These are phyloP conservation scores for Drosophila greeni DNA, from an alignment of 2,888 invertebrate species.

Conservation along the genomic window DNA sequence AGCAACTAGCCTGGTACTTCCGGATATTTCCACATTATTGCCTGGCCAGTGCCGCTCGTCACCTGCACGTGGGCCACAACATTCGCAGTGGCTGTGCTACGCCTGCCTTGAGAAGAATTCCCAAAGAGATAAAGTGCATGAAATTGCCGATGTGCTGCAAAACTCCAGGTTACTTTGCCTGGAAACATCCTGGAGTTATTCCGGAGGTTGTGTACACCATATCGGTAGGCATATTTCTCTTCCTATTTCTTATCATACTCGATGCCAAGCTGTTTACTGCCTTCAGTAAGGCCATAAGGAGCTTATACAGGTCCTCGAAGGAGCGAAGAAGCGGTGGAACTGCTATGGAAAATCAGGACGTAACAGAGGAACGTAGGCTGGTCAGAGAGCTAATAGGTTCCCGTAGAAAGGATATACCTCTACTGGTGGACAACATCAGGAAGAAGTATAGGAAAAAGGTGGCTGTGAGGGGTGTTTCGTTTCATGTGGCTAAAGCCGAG, in stretches of 20 bases:
- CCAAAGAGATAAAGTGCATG: constrained; percentile 20
- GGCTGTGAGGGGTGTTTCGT: constrained; percentile 87
- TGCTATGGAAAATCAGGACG: not conserved
- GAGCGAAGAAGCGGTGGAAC: not conserved
- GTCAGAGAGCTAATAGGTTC: constrained; percentile 80
- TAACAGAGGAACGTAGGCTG: constrained; percentile 79
- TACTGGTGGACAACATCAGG: constrained; percentile 83
- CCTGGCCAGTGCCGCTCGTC: constrained; percentile 79
- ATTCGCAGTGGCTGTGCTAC: constrained; percentile 46
- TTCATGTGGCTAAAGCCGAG: constrained; percentile 81
- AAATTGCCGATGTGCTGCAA: constrained; percentile 48
- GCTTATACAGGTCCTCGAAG: not conserved
- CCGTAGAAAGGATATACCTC: constrained; percentile 74
- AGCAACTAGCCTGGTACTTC: constrained; percentile 83
- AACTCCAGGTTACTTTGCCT: constrained; percentile 81
- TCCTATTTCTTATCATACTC: constrained; percentile 81
- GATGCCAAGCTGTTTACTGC: constrained; percentile 21
- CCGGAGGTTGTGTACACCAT: constrained; percentile 83
- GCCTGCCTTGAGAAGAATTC: not conserved
- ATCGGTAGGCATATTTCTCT: constrained; percentile 80
- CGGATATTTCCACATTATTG: constrained; percentile 85
- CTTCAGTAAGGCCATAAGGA: accelerated
- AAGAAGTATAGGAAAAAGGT: constrained; percentile 86
- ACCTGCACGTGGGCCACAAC: constrained; percentile 59
- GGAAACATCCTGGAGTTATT: constrained; percentile 84